Conservation (phyloP, 2,888 invertebrate genomes). For the Acanthosoma haemorrhoidale region DNA sequence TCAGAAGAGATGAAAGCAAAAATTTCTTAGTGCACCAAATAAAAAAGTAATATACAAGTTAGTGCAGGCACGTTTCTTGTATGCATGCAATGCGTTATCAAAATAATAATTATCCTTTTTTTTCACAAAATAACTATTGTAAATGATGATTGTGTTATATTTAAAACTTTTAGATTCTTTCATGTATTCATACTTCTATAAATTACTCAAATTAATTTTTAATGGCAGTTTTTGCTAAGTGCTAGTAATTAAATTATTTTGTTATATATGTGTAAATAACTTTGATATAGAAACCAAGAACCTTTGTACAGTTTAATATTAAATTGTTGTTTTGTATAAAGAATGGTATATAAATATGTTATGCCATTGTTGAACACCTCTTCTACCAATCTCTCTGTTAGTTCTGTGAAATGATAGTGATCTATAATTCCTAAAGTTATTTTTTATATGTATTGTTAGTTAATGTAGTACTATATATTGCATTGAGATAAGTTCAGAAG, state of each 20-base stretch:
- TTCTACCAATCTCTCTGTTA: not conserved
- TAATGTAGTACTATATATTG: not conserved
- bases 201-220: not conserved
- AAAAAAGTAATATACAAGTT: no score
- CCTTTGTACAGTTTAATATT: constrained; percentile 8
- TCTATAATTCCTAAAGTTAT: no score
- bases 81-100: no score
- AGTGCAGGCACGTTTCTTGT: no score
- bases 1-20: no score
- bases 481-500: not conserved
- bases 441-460: not conserved
- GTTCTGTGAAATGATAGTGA: not conserved
- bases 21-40: no score
- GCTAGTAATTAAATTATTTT: not conserved
- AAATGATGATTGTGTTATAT: not conserved
- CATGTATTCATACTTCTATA: not conserved
- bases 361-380: constrained; percentile 3
- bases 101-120: no score
- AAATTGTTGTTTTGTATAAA: constrained; percentile 8
- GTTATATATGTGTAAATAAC: constrained; percentile 3
- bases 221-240: not conserved
- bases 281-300: not conserved
- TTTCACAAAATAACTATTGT: not conserved
- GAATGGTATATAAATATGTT: not conserved
- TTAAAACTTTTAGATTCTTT: not conserved